Base-by-base conservation (phyloP, 2,113 vertebrate species). In the Ammodytes marinus region DNA sequence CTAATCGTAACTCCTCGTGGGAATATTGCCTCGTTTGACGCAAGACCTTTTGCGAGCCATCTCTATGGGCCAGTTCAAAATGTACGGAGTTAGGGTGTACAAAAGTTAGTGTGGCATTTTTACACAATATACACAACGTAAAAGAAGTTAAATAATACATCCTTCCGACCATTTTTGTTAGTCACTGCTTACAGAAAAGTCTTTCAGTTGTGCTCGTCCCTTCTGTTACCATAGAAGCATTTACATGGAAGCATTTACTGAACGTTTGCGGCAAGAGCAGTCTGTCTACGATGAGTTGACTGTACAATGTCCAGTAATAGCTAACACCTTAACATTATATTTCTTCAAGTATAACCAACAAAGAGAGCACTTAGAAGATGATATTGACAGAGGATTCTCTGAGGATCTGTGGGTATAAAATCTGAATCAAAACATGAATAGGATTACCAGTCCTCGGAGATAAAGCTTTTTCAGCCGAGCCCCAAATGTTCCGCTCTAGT, bases 321-420 rank as follows among this genome's bases (percentile, higher is more conserved):
- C 4, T n/a, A 53, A 52, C 73, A 66, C 72, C 45, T 72, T 46
- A 5, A 58, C 46, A 40, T 17, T 1, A 54, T 13, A 17, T 42
- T 57, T 45, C 40, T 47, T 2, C 39, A 42, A 52, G n/a, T 27
- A 6, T n/a, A 11, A 42, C 65, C 67, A 52, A 27, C 68, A 82
- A 55, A 79, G 47, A 52, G 84, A 85, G 61, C 79, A 69, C 79
- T 89, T 65, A 78, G 53, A 42, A 59, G 13, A 27, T 27, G 53
- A 53, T 55, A 69, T 76, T 53, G 82, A 83, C 15, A 13, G 39
- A 83, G 64, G 40, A 65, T 40, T 54, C 63, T 71, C 65, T 1
- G 14, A 76, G 64, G 70, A 46, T 11, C 1, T 52, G n/a, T 70
- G 42, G 42, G 5, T 60, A 49, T 46, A 69, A 59, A 76, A 74